phyloP scores from a whole-genome alignment of 2,113 vertebrate species.

The Herpetotheres cachinnans region DNA sequence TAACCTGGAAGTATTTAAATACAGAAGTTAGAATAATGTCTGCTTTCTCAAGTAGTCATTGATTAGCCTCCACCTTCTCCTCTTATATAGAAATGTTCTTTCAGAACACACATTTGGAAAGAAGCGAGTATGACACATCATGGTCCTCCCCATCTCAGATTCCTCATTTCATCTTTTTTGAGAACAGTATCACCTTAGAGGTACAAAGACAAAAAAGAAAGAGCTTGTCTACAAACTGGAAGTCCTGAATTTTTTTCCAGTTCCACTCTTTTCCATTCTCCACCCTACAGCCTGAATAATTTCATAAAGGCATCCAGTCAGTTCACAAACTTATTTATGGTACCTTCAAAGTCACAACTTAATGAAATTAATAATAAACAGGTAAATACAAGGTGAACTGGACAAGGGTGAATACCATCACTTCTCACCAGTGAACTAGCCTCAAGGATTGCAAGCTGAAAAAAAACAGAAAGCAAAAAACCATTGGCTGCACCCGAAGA shows the following conservation, averaged over 20 bases:
- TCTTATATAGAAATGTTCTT: accelerated
- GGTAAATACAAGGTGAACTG: neutral
- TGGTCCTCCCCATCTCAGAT: neutral
- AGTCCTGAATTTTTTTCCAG: neutral
- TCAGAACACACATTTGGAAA: neutral
- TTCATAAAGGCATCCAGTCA: neutral
- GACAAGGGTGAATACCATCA: neutral
- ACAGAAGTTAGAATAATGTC: neutral
- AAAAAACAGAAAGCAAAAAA: neutral
- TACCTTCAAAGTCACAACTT: neutral
- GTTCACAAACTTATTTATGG: neutral
- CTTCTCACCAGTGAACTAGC: neutral
- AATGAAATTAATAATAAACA: neutral
- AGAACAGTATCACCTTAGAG: neutral
- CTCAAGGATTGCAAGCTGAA: neutral
- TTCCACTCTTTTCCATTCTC: neutral
- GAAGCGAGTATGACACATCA: neutral
- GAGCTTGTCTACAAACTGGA: neutral
- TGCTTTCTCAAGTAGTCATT: neutral
- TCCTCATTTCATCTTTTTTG: neutral
- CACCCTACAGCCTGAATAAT: neutral
- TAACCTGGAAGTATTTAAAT: neutral
- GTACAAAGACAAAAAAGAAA: neutral
- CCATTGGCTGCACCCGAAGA: neutral
- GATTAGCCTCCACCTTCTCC: neutral